Base-by-base conservation (phyloP, 2,797 vertebrate genomes). In the Lepidocolaptes lacrymiger region DNA sequence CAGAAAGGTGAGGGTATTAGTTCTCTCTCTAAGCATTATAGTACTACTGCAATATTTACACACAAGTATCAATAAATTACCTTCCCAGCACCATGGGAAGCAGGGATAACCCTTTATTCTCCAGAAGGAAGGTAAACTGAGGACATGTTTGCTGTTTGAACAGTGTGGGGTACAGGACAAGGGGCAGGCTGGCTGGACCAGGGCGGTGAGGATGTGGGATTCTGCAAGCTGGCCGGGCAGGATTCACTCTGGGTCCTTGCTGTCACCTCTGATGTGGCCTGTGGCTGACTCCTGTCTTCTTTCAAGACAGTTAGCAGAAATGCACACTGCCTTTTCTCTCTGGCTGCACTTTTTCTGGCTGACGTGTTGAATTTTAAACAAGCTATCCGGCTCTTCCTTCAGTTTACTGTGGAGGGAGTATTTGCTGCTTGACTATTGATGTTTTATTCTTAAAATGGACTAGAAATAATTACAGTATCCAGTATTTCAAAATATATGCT, bases 81-180 rank as follows among this genome's bases (percentile, higher is more conserved):
- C 34, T 71, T 67, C 26, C 46, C 18, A 52, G 30, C 9, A 55
- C 14, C 10, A 14, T 30, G 11, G 0, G 4, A 78, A 77, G 16
- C 19, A 61, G 49, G 7, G 19, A 68, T 56, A 18, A 39, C 18
- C 3, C 58, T 44, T 34, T n/a, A 43, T 66, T 71, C 32, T 34
- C 36, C 34, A 67, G 54, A 63, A 59, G 5, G 39, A 77, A 64
- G 39, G 41, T 51, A 71, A 73, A 7, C 7, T 76, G 61, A 15
- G 32, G 19, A 30, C 5, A 2, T 30, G 3, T 62, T 71, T 84
- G 15, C 52, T 77, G 34, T 63, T 41, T 36, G 34, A 16, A 19
- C 6, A 0, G 3, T 0, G 0, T 32, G n/a, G 54, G 39, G 14
- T 63, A 23, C 46, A 52, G 44, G 8, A 24, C 0, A 0, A 62